Evolutionary conservation across 2,113 vertebrate genomes (phyloP).

Genomic region (Ctenomys sociabilis): DNA sequence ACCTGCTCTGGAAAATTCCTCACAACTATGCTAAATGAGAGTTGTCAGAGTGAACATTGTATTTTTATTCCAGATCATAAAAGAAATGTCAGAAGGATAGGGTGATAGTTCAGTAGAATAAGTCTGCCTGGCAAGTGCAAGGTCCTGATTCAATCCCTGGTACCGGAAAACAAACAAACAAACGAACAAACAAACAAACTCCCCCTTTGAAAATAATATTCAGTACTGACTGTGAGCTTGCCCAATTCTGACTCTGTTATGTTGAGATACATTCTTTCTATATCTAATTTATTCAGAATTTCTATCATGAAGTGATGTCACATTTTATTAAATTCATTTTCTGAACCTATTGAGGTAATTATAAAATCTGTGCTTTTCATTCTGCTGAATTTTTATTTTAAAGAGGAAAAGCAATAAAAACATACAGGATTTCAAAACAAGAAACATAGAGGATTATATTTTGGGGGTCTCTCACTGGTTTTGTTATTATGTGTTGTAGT

Average conservation of each 20-base stretch:
- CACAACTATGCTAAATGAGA: background rate
- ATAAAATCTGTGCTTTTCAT: background rate
- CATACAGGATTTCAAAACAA: background rate
- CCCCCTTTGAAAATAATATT: background rate
- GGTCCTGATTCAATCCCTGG: too few species aligned
- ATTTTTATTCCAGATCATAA: background rate
- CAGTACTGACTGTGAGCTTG: background rate
- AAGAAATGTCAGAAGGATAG: background rate
- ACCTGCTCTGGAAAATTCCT: background rate
- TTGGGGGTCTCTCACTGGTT: background rate
- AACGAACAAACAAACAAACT: background rate
- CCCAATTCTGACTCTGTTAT: background rate
- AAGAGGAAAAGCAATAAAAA: background rate
- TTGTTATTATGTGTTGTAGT: background rate
- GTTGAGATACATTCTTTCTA: background rate
- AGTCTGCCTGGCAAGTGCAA: too few species aligned
- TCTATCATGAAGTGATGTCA: background rate
- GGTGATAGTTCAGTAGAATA: too few species aligned
- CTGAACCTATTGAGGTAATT: background rate
- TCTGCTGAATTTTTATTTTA: background rate
- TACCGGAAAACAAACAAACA: too few species aligned
- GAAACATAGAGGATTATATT: background rate
- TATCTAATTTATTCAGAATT: background rate
- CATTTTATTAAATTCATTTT: background rate
- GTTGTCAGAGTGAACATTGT: background rate